These are phyloP conservation scores for Chromoteleia sp. DNA, from an alignment of 2,888 invertebrate species.

Conservation along the genomic window DNA sequence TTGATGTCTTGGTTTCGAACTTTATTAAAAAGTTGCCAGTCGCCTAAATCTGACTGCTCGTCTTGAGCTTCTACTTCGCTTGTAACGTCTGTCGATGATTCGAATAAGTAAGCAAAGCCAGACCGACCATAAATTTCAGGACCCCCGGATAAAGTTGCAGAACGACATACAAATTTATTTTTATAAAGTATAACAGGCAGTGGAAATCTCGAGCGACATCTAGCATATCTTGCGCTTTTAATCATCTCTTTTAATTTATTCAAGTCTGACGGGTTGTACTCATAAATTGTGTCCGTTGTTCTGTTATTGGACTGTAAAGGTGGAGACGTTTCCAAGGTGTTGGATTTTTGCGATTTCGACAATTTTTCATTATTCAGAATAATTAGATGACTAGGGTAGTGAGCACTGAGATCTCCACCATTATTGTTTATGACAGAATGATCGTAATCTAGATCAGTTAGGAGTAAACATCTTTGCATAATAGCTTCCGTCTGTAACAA, in stretches of 20 bases:
- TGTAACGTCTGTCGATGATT: conserved; percentile 78
- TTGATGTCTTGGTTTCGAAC: conserved; percentile 89
- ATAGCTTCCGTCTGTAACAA: conserved; percentile 86
- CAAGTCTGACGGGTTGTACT: conserved; percentile 86
- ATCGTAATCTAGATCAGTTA: conserved; percentile 89
- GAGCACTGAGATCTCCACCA: conserved; percentile 88
- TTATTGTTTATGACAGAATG: conserved; percentile 88
- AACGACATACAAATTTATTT: conserved; percentile 90
- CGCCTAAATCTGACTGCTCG: conserved; percentile 75
- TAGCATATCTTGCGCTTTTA: conserved; percentile 89
- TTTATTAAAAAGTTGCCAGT: conserved; percentile 87
- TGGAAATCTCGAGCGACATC: conserved; percentile 91
- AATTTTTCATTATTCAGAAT: conserved; percentile 87
- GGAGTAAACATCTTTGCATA: conserved; percentile 87
- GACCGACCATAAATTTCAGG: conserved; percentile 90
- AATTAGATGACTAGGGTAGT: conserved; percentile 90
- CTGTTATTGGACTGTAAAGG: conserved; percentile 76
- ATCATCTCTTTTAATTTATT: conserved; percentile 88
- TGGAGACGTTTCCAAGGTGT: conserved; percentile 77
- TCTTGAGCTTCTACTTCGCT: conserved; percentile 74
- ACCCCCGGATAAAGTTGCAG: conserved; percentile 90
- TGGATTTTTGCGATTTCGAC: conserved; percentile 79
- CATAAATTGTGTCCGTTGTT: conserved; percentile 86
- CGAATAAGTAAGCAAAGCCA: conserved; percentile 87
- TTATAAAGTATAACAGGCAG: conserved; percentile 91